phyloP scores from a whole-genome alignment of 2,113 vertebrate species.

The Xenopus borealis region DNA sequence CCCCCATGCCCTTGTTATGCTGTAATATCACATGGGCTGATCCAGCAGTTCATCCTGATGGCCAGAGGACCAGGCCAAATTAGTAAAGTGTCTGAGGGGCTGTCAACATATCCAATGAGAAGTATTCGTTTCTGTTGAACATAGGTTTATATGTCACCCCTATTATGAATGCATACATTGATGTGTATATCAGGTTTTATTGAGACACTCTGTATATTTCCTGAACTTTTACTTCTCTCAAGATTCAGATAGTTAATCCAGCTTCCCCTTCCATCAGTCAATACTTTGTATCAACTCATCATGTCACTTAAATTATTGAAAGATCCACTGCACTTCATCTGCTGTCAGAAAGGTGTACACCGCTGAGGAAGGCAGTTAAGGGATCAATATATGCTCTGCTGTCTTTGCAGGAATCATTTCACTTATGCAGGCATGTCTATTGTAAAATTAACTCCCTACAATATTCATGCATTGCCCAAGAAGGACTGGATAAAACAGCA shows the following conservation, averaged over 20 bases:
- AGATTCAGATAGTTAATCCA: not conserved
- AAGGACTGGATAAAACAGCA: too few relatives aligned
- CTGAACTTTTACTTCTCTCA: not conserved
- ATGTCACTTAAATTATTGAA: conserved; percentile 8
- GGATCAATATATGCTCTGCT: not conserved
- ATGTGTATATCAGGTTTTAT: not conserved
- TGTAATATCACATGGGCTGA: too few relatives aligned
- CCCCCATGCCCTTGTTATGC: too few relatives aligned
- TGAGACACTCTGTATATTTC: not conserved
- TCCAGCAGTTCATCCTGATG: too few relatives aligned
- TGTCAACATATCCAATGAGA: too few relatives aligned
- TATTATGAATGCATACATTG: not conserved
- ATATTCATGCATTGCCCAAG: too few relatives aligned
- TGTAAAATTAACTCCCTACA: too few relatives aligned
- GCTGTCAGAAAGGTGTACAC: not conserved
- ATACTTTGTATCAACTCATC: not conserved
- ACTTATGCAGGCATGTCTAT: too few relatives aligned
- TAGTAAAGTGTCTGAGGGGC: too few relatives aligned
- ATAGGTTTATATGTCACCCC: too few relatives aligned
- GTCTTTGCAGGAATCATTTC: not conserved
- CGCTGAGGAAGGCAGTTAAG: not conserved
- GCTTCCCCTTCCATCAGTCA: not conserved
- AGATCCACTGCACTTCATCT: not conserved
- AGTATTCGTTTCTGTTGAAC: too few relatives aligned
- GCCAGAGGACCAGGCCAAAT: too few relatives aligned